phyloP scores from a whole-genome alignment of 1,140 invertebrate genomes.

The Camponotus vicinus region DNA sequence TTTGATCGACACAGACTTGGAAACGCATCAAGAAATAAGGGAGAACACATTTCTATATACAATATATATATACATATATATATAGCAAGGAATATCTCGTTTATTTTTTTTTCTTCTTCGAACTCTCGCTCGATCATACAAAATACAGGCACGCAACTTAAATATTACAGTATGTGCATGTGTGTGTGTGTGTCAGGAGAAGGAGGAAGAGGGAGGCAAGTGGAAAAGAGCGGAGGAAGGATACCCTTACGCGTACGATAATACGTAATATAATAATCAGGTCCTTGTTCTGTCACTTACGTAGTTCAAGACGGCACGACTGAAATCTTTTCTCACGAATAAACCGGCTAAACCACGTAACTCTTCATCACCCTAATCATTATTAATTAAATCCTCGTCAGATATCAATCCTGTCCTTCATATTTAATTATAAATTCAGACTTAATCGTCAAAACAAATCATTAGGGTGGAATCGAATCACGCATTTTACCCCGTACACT shows the following conservation, averaged over 20 bases:
- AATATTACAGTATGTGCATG: conserved; percentile 74
- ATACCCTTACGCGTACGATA: conserved; percentile 51
- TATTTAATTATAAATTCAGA: conserved; percentile 7
- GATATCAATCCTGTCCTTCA: neutral
- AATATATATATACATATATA: conserved; percentile 61
- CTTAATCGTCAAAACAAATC: neutral
- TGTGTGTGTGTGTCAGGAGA: neutral
- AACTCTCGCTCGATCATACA: conserved; percentile 85
- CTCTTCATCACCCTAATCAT: conserved; percentile 1
- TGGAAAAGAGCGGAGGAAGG: conserved; percentile 61
- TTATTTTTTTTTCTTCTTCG: conserved; percentile 81
- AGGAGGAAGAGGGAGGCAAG: conserved; percentile 35
- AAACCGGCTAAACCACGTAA: neutral
- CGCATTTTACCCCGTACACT: neutral
- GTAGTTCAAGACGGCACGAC: conserved; percentile 49
- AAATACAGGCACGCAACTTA: conserved; percentile 86
- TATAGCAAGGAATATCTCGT: conserved; percentile 85
- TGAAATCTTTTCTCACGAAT: conserved; percentile 2
- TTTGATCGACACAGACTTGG: conserved; percentile 86
- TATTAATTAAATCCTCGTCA: conserved; percentile 35
- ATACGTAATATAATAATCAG: conserved; percentile 65
- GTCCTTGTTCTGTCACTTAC: conserved; percentile 64
- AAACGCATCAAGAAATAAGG: conserved; percentile 87
- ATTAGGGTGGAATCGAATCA: conserved; percentile 15
- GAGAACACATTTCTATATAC: conserved; percentile 80